Percentiles rank a stretch among this genome's conserved stretches.
These are phyloP conservation scores for Spinibarbus caldwelli DNA, from an alignment of 2,797 vertebrate species.

Conservation along the genomic window DNA sequence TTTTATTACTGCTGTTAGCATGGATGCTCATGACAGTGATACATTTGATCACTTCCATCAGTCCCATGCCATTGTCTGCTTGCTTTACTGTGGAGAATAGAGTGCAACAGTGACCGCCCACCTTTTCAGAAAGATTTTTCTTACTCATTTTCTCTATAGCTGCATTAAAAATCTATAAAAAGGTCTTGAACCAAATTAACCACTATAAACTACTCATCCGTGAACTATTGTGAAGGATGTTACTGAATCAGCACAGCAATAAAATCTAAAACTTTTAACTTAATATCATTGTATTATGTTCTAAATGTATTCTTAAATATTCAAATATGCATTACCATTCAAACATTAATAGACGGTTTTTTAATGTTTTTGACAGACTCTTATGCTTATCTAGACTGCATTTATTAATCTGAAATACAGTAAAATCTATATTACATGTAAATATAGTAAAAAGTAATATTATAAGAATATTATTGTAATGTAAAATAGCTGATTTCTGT, in stretches of 20 bases:
- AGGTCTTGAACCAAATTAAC: neutral
- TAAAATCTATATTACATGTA: neutral
- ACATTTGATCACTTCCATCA: slow-evolving; percentile 42
- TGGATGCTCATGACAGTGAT: slow-evolving; percentile 7
- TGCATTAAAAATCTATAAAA: neutral
- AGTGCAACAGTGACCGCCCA: neutral
- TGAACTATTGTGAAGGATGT: neutral
- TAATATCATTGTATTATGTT: neutral
- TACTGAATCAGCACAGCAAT: neutral
- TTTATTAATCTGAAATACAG: neutral
- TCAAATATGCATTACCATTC: neutral
- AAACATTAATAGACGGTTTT: neutral
- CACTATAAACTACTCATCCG: neutral
- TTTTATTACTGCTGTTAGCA: slow-evolving; percentile 57
- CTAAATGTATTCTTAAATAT: neutral
- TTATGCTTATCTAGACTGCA: neutral
- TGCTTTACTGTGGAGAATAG: neutral
- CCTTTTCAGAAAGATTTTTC: neutral
- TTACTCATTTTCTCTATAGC: neutral
- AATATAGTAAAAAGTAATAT: neutral
- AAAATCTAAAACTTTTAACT: neutral
- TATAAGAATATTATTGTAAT: neutral
- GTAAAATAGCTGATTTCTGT: neutral
- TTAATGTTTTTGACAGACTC: neutral
- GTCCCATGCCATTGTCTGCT: slow-evolving; percentile 63